Conservation (phyloP, 2,888 invertebrate genomes). For the Laothoe populi region DNA sequence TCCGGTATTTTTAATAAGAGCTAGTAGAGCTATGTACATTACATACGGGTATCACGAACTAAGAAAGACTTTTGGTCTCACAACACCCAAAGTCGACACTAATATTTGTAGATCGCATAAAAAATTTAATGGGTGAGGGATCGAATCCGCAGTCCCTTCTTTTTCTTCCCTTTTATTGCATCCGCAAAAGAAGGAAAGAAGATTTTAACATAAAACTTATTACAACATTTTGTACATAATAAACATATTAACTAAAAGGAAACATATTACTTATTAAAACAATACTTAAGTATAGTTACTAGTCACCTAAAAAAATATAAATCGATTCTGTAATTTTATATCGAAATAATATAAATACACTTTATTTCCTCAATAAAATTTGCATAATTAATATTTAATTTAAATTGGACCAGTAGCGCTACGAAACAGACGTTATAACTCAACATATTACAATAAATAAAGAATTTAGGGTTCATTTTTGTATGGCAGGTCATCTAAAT, state of each 20-base stretch:
- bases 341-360: conserved; percentile 12
- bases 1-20: not conserved
- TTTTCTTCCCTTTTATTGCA: too few species aligned
- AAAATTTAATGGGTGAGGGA: too few species aligned
- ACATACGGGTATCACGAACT: too few species aligned
- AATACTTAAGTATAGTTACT: not conserved
- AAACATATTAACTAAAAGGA: not conserved
- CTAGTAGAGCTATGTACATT: too few species aligned
- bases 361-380: conserved; percentile 29
- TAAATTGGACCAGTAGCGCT: conserved; percentile 29
- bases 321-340: conserved; percentile 2
- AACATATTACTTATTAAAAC: not conserved
- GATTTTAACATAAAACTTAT: too few species aligned
- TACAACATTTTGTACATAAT: too few species aligned
- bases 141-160: too few species aligned
- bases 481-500: not conserved
- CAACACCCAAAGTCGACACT: too few species aligned
- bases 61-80: too few species aligned
- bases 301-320: conserved; percentile 6
- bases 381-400: conserved; percentile 36
- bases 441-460: conserved; percentile 1
- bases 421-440: conserved; percentile 29
- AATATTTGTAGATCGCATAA: too few species aligned
- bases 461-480: not conserved
- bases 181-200: too few species aligned